Evolutionary conservation across 2,113 vertebrate species (phyloP).

Genomic region (Gymnorhina tibicen): DNA sequence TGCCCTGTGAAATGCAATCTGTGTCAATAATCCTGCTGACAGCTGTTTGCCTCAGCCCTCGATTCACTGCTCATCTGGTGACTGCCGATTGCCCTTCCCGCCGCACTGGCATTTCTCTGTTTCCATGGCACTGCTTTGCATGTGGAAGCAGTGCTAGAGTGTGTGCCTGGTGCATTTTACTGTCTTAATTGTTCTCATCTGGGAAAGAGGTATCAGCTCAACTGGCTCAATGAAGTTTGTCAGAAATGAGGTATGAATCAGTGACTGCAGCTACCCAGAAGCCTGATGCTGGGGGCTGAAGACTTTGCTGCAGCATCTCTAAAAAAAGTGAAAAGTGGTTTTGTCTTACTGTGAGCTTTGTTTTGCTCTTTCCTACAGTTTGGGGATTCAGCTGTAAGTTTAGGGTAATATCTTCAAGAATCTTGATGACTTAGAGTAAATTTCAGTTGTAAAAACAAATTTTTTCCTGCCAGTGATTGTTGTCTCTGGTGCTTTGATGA

Average conservation of each 20-base stretch:
- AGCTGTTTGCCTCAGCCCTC: slow-evolving; percentile 51
- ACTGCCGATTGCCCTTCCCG: slow-evolving; percentile 8
- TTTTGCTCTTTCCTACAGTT: background rate
- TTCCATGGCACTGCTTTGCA: slow-evolving; percentile 69
- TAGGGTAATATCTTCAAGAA: background rate
- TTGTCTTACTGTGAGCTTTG: background rate
- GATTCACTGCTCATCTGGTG: slow-evolving; percentile 51
- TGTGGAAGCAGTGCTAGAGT: slow-evolving; percentile 15
- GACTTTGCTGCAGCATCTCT: background rate
- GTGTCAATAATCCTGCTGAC: slow-evolving; percentile 48
- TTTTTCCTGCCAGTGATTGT: background rate
- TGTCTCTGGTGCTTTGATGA: background rate
- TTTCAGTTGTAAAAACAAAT: background rate
- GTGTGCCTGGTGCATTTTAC: background rate
- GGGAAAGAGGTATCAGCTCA: slow-evolving; percentile 25
- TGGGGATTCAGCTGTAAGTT: background rate
- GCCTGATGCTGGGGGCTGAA: background rate
- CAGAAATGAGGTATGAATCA: slow-evolving; percentile 4
- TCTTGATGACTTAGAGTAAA: background rate
- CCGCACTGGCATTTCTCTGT: slow-evolving; percentile 21
- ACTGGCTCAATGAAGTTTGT: slow-evolving; percentile 3
- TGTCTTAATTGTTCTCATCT: slow-evolving; percentile 46
- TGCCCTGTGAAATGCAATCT: slow-evolving; percentile 11
- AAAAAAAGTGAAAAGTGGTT: background rate
- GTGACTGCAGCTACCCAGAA: background rate